phyloP scores from a whole-genome alignment of 2,888 invertebrate genomes.

The Lithophane socia region DNA sequence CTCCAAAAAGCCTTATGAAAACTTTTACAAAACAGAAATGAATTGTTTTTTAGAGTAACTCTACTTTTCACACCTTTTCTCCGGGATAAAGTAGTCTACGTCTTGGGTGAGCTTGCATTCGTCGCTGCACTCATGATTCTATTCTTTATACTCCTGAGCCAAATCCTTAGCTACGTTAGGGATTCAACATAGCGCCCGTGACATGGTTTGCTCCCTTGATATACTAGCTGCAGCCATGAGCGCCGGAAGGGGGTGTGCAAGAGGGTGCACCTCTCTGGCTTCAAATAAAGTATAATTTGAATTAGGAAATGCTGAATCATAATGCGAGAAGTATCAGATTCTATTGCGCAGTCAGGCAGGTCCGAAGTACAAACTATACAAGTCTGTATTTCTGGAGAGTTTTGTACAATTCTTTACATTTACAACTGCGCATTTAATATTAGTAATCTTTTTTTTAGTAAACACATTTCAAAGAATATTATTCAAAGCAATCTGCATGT shows the following conservation, averaged over 20 bases:
- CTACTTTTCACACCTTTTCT: no score
- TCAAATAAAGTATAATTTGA: no score
- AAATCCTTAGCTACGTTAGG: neutral
- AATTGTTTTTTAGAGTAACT: neutral
- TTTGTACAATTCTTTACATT: neutral
- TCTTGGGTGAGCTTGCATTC: neutral
- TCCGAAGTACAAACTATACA: neutral
- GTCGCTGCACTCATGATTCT: neutral
- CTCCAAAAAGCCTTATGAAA: neutral
- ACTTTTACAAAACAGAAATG: neutral
- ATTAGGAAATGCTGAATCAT: neutral
- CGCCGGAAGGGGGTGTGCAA: no score
- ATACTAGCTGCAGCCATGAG: neutral
- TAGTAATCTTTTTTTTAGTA: neutral
- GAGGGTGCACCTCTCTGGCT: no score
- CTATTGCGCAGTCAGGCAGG: constrained; percentile 1
- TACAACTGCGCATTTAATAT: neutral
- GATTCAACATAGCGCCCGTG: neutral
- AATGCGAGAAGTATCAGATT: neutral
- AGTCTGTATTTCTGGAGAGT: neutral
- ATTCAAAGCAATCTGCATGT: neutral
- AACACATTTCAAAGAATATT: neutral
- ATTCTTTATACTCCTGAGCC: neutral
- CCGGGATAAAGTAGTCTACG: neutral
- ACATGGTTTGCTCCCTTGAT: neutral